Base-by-base conservation (phyloP, 2,113 vertebrate genomes). In the Lepus americanus region DNA sequence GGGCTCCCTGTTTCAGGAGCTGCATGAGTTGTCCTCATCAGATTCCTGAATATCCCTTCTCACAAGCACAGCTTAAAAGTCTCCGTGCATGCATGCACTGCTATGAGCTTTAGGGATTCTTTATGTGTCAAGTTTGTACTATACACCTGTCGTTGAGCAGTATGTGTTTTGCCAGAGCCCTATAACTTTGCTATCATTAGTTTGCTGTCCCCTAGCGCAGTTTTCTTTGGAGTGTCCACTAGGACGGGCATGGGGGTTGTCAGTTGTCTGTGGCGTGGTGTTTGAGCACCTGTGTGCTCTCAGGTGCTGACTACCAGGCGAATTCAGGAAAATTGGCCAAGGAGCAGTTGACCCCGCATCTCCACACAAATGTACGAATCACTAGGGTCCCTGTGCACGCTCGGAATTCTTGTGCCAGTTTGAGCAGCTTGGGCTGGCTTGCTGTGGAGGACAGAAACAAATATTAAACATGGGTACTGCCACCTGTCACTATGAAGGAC, bases 161-260 rank as follows among this genome's bases (percentile, higher is more conserved):
- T 69, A 23, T 82, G 70, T 78, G 14, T 84, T 87, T 84, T 80
- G 69, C 95, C 31, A 66, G 85, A 87, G 67, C 36, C 67, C 74
- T 61, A 63, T 85, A 74, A 53, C 53, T 90, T 77, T 84, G 53
- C 61, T 90, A 20, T 29, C 73, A 66, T 86, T 23, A 33, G 36
- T 77, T 93, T 88, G 44, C 49, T 29, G 23, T 78, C 53, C 69
- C 6, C 51, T 3, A 33, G 69, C 55, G 74, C 90, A 55, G 92
- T 89, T 90, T 92, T 87, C 44, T 67, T 85, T 82, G 79, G 77
- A 61, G 72, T 91, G 63, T 89, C 74, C 63, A 12, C 6, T 83
- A 64, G 36, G n/a, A 81, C 11, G 19, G 44, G 22, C 11, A 14
- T 69, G 31, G 82, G 61, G 67, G 39, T 88, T 11, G 73, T 70